A percentile compares a stretch with the other conserved stretches of the same genome.
Evolutionary conservation across 2,113 vertebrate genomes (phyloP).

Genomic region (Chlorodrepanis virens): DNA sequence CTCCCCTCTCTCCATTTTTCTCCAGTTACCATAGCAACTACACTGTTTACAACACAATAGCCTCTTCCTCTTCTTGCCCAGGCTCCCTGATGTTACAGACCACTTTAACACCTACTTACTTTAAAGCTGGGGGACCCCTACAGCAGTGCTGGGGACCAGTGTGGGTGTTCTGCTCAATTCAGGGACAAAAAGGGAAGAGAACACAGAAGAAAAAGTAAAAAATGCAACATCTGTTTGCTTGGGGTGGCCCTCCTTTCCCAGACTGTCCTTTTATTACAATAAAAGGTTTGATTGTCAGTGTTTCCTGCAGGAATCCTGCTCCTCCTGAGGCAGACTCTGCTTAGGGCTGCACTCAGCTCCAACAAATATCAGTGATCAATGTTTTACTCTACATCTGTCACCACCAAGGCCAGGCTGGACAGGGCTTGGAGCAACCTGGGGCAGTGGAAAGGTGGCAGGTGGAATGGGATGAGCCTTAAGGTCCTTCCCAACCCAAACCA

Average conservation of each 20-base stretch:
- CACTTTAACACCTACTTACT: not conserved
- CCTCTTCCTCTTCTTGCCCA: not conserved
- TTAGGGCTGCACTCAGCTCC: not conserved
- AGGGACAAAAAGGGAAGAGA: not conserved
- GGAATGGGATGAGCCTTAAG: not conserved
- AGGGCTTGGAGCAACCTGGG: not conserved
- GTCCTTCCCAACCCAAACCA: not conserved
- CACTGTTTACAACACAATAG: slow-evolving; percentile 8
- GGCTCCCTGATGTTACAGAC: not conserved
- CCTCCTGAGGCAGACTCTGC: not conserved
- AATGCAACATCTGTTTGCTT: accelerated
- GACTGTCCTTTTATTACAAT: not conserved
- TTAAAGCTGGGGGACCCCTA: not conserved
- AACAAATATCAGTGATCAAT: accelerated
- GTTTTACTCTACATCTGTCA: accelerated
- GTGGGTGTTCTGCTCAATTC: not conserved
- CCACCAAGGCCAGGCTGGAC: not conserved
- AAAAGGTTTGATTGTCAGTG: not conserved
- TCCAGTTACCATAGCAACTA: not conserved
- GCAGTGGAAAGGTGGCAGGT: not conserved
- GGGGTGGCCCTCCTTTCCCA: not conserved
- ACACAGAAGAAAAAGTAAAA: not conserved
- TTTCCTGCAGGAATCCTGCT: not conserved
- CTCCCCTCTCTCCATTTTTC: not conserved
- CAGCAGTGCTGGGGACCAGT: not conserved